Conservation (phyloP, 2,797 vertebrate species). For the Coendou prehensilis region DNA sequence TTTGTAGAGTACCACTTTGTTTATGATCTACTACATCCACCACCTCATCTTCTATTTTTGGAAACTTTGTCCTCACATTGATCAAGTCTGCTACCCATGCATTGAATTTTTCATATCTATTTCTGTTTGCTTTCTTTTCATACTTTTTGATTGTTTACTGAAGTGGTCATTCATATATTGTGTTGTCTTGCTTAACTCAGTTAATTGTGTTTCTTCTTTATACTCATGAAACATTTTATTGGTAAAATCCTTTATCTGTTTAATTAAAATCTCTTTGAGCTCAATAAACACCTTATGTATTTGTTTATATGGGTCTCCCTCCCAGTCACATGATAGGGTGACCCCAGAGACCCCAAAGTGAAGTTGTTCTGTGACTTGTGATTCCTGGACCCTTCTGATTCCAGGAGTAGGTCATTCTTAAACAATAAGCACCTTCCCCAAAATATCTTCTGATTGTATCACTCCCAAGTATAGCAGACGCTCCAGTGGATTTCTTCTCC, state of each 20-base stretch:
- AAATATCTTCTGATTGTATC: neutral
- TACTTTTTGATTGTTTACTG: neutral
- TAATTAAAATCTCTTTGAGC: neutral
- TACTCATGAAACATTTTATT: neutral
- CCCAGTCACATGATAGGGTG: neutral
- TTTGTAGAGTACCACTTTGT: neutral
- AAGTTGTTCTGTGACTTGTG: neutral
- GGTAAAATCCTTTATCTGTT: neutral
- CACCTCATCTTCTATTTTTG: neutral
- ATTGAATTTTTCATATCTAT: neutral
- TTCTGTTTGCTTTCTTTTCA: neutral
- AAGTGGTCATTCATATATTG: neutral
- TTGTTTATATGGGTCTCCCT: neutral
- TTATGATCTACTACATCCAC: neutral
- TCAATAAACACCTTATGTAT: neutral
- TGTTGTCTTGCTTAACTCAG: neutral
- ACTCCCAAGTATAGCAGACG: neutral
- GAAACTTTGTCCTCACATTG: neutral
- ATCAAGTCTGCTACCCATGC: neutral
- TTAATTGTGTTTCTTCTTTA: neutral
- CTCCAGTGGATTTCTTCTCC: neutral
- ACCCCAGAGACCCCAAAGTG: neutral
- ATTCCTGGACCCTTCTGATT: neutral
- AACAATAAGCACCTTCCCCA: neutral
- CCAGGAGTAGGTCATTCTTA: neutral